Percentiles rank a stretch among this genome's conserved stretches.
Conservation (phyloP, 2,797 vertebrate genomes). For the Telmatherina bonti region DNA sequence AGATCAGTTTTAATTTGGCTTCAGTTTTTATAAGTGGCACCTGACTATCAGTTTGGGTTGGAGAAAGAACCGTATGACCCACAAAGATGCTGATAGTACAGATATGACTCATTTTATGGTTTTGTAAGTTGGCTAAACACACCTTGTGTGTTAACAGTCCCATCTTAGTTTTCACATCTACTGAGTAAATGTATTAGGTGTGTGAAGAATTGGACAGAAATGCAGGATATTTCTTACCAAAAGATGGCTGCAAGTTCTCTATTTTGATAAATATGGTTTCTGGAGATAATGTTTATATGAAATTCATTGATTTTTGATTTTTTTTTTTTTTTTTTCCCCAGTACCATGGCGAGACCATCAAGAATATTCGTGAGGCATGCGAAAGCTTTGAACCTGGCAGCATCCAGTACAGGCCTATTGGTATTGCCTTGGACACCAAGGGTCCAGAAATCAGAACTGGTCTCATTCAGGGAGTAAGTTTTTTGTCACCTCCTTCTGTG, state of each 20-base stretch:
- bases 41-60: background rate
- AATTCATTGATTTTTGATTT: too few relatives aligned
- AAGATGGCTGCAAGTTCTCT: background rate
- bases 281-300: background rate
- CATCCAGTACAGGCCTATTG: slow-evolving; percentile 94
- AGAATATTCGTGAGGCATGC: slow-evolving; percentile 92
- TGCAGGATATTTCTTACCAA: background rate
- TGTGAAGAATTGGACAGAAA: background rate
- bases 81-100: background rate
- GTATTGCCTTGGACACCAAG: slow-evolving; percentile 97
- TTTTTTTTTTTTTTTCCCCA: slow-evolving; percentile 50
- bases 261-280: background rate
- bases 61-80: slow-evolving; percentile 18
- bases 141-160: slow-evolving; percentile 13
- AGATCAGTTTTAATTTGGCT: background rate
- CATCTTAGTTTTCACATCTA: slow-evolving; percentile 1
- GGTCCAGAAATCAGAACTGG: slow-evolving; percentile 98
- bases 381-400: slow-evolving; percentile 95
- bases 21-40: background rate
- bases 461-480: slow-evolving; percentile 94
- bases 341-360: slow-evolving; percentile 95
- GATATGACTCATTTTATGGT: slow-evolving; percentile 45
- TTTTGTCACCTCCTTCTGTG: background rate
- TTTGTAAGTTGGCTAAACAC: slow-evolving; percentile 1
- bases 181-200: background rate